phyloP scores from a whole-genome alignment of 1,140 invertebrate genomes.

The Mylabris phalerata region DNA sequence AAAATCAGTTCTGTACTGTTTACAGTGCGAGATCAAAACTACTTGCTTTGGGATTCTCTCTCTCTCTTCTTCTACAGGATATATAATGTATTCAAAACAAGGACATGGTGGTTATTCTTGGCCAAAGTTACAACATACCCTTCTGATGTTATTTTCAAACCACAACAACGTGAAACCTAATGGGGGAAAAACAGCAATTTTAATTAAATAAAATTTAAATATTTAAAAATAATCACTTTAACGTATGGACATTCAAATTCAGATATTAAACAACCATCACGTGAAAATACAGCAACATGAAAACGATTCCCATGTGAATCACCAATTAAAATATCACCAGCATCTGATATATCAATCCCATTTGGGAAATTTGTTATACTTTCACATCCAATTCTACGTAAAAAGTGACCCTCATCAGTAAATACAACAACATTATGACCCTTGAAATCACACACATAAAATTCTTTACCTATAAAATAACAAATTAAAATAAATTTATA shows the following conservation, averaged over 20 bases:
- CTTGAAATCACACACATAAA: constrained; percentile 97
- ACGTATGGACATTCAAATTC: constrained; percentile 96
- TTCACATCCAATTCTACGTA: constrained; percentile 90
- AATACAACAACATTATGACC: constrained; percentile 96
- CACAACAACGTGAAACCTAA: constrained; percentile 93
- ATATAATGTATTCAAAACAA: constrained; percentile 92
- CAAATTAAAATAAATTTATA: background rate
- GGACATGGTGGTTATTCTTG: constrained; percentile 97
- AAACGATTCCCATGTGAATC: constrained; percentile 97
- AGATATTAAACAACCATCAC: constrained; percentile 78
- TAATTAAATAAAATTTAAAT: background rate
- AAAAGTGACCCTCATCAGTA: constrained; percentile 81
- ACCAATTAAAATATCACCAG: constrained; percentile 91
- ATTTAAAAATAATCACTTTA: constrained; percentile 57
- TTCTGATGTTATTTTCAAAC: constrained; percentile 92
- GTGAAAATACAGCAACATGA: constrained; percentile 89
- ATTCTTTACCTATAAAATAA: constrained; percentile 72
- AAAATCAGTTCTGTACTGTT: constrained; percentile 41
- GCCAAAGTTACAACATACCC: constrained; percentile 94
- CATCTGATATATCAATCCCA: constrained; percentile 94
- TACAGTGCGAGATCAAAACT: constrained; percentile 39
- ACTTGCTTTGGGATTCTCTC: constrained; percentile 24
- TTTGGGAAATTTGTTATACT: constrained; percentile 95
- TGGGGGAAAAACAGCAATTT: constrained; percentile 40
- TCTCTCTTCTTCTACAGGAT: constrained; percentile 56